Base-by-base conservation (phyloP, 2,888 invertebrate species). In the Xylocampa areola region DNA sequence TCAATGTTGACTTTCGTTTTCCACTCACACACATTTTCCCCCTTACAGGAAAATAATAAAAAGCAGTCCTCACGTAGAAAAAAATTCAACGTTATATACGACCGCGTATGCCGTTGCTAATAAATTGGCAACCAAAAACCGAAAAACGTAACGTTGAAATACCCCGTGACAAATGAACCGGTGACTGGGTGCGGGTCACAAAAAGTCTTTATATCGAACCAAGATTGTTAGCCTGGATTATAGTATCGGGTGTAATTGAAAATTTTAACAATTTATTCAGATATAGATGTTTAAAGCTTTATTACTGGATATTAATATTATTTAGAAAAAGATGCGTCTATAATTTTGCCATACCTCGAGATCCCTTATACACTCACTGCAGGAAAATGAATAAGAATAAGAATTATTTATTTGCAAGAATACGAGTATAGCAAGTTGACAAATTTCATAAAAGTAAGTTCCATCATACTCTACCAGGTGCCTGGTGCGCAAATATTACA, bases 151-250 rank as follows among this genome's bases (percentile, higher is more conserved):
- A 44, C 21, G 49, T 11, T 33, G 51, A 36, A 37, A 39, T 43
- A 35, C 29, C 32, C 19, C 13, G 16, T 50, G 60, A 66, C 41
- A 59, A 60, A 67, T 64, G 67, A 67, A 19, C 51, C 67, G 50
- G 67, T 50, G 45, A 66, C 32, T 45, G 21, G 17, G 33, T 33
- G 49, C 41, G 45, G 32, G 29, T 16, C 67, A 51, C 63, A 60
- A 60, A 59, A 67, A 67, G 21, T 40, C 27, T 59, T 50, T 29
- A 48, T 32, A 66, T 47, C 37, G 58, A 62, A n/a, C 58, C 29
- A 25, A 36, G 45, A 41, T 55, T 58, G 30, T 23, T 29, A 43
- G 19, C 29, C 21, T 21, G 30, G 27, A 32, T 48, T 57, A 57
- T 48, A 17, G 58, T 27, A 43, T 33, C 45, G n/a, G n/a, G n/a